Evolutionary conservation across 2,797 vertebrate species (phyloP), one percentile per base, ranked within the genome.

Genomic region (Microcaecilia unicolor): DNA sequence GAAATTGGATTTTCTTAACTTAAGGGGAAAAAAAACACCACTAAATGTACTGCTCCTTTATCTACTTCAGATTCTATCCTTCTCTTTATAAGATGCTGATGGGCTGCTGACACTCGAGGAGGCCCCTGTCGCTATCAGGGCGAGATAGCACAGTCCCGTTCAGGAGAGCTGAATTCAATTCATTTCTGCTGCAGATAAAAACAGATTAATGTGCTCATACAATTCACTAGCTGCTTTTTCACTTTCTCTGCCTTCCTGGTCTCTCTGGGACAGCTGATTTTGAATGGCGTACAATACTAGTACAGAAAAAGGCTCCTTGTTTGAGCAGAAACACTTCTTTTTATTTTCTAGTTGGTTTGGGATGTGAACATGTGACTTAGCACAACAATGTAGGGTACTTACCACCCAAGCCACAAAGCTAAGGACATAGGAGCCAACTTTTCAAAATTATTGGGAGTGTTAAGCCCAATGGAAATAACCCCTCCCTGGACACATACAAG

Each of bases 11-110:
- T 37, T 39, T 49, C 26, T 20, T 15, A 34, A 33, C 32, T 41
- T 26, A 32, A 23, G 29, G 29, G 18, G 50, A 34, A 46, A 43
- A 32, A 34, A 21, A n/a, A n/a, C 32, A 22, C 37, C 52, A 31
- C 37, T 47, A 47, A 47, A 47, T 44, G 47, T 47, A 37, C 47
- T 40, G 47, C 44, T 47, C 37, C 31, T 47, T 47, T 47, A 47
- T 47, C 44, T 47, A 31, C 27, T 47, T 47, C 37, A 47, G 31
- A 40, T 40, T 47, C 37, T 40, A 47, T 47, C 18, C 34, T 1
- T 7, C 3, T 8, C 35, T 10, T 21, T 34, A 3, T 2, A 0
- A 2, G 48, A 37, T 11, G 23, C 28, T 44, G 19, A 49, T 39
- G 3, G 12, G 28, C 16, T 50, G 48, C 43, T 62, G 49, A 46